Evolutionary conservation across 2,113 vertebrate genomes (phyloP), one percentile per base, ranked within the genome.

Genomic region (Cololabis saira): DNA sequence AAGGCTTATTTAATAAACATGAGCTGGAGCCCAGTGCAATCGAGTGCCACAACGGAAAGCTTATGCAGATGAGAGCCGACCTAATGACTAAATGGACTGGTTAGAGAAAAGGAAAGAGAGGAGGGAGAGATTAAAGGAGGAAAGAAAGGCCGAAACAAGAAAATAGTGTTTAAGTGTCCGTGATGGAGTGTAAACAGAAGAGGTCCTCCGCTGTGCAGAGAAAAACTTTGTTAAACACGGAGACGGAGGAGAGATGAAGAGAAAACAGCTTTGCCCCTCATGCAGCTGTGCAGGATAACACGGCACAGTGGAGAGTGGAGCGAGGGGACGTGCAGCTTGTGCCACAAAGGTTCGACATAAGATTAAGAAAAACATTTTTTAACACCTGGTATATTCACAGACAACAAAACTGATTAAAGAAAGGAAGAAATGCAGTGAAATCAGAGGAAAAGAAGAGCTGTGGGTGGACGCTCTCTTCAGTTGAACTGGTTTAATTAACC

Each of bases 51-150:
- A 78, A 78, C 81, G 55, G 75, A 81, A 77, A 85, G 87, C 88
- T 91, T 90, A 89, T 89, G 89, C 85, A 90, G 86, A 91, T 90
- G 89, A 90, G 89, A 82, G 70, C 56, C 54, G 77, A 90, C 82
- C 90, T 91, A 89, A 90, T 90, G 87, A 90, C 80, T 87, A 89
- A 90, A 89, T 87, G 87, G 86, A 90, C 83, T 89, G 89, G 82
- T 88, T 71, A 60, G 73, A 89, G 79, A 84, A 87, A 83, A 76
- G 74, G 88, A 75, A 82, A 76, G 80, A 80, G 76, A 85, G 69
- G 78, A 83, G 85, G 75, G 79, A 77, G 80, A 87, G 87, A 90
- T 89, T 90, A 90, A 84, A 87, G 78, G 71, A 74, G 73, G 74
- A 75, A 83, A 84, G 76, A 71, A 83, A 83, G 74, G 80, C 74